Conservation (phyloP, 2,113 vertebrate genomes). For the Rhinichthys klamathensis region DNA sequence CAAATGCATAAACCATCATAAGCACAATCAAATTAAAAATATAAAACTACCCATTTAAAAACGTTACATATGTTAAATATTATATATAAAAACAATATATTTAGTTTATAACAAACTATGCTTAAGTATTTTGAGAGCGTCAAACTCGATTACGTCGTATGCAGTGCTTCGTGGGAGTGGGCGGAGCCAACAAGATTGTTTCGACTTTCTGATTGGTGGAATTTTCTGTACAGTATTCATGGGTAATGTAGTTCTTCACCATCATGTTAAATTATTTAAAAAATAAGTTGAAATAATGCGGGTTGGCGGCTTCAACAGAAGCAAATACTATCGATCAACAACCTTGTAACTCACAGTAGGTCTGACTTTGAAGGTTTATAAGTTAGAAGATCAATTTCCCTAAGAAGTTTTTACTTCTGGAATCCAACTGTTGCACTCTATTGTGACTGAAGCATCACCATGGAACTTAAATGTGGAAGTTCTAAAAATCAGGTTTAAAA, state of each 20-base stretch:
- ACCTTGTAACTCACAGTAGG: neutral
- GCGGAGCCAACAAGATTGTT: neutral
- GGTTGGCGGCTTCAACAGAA: neutral
- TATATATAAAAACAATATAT: neutral
- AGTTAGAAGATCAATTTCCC: neutral
- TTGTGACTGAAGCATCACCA: neutral
- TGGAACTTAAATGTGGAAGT: neutral
- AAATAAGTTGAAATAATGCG: neutral
- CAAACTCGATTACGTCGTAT: neutral
- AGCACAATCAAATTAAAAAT: neutral
- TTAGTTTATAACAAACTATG: too few relatives aligned
- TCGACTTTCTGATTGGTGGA: neutral
- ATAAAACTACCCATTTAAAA: neutral
- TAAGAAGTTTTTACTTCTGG: neutral
- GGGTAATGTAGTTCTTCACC: neutral
- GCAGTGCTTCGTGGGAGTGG: neutral
- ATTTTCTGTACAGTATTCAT: neutral
- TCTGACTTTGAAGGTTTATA: neutral
- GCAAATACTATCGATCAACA: neutral
- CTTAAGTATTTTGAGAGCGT: neutral
- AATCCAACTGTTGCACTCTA: too few relatives aligned
- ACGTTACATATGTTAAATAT: neutral
- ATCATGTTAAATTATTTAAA: neutral
- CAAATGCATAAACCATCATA: too few relatives aligned
- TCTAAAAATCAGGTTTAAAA: neutral